Evolutionary conservation across 37 sponge, comb jelly and placozoan species (phyloP), one percentile per base, ranked within the genome.

Genomic region (Crambe crambe): DNA sequence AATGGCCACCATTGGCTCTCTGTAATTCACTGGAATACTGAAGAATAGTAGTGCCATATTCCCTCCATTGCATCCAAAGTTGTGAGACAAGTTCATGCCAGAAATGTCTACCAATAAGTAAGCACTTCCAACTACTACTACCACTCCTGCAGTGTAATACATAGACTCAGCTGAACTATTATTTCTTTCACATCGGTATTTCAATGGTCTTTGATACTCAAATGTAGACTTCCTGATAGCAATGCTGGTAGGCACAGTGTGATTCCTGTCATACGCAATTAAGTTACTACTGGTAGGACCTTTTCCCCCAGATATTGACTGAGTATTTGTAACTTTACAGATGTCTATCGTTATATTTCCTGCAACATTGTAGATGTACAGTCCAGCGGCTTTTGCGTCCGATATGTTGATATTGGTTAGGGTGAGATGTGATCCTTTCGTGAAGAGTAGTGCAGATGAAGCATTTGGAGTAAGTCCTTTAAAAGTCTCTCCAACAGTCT

Each of bases 21-120:
- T 9, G 10, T 30, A 65, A 31, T 26, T 65, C 2, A 2, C 66
- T 65, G 34, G 27, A 30, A 20, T 32, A 31, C 34, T 65, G 10
- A 8, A 8, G 17, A 65, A 65, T 5, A 65, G 66, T 32, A 65
- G 35, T 2, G 31, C 10, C 66, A 65, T 31, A 30, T 65, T 65
- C 10, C 66, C 66, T 8, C 66, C 66, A 31, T 65, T 65, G 10
- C 66, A 65, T 30, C 66, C 66, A 34, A 17, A 5, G 66, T 65
- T 65, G 35, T 65, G 25, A 6, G 12, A 18, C 12, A 65, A 65
- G 35, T 29, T 8, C 1, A 34, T 31, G 66, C 30, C 5, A 26
- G 2, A 30, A 34, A 65, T 65, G 10, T 65, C 1, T 17, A 65
- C 35, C 30, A 2, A 31, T 9, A 65, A 2, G 15, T 30, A 31